Conservation (phyloP, 2,888 invertebrate genomes). For the Drosophila subsilvestris region DNA sequence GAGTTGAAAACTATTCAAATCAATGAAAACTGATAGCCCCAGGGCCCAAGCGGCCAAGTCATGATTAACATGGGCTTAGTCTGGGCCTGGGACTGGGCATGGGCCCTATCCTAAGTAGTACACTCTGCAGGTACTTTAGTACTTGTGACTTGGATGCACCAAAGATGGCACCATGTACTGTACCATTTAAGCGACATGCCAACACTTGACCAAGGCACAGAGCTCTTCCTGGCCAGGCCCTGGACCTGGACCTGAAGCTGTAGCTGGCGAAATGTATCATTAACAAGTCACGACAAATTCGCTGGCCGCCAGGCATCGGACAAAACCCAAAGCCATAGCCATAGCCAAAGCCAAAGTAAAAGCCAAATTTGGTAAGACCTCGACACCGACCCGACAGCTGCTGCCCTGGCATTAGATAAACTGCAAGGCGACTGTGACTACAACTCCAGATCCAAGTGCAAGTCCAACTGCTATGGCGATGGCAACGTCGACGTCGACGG, state of each 20-base stretch:
- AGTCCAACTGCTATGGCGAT: not conserved
- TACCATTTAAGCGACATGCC: constrained; percentile 76
- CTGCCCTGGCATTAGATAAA: constrained; percentile 74
- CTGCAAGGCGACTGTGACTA: constrained; percentile 32
- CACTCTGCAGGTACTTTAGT: constrained; percentile 15
- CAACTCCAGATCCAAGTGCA: constrained; percentile 24
- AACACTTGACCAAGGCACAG: constrained; percentile 68
- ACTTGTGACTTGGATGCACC: constrained; percentile 36
- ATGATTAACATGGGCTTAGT: constrained; percentile 72
- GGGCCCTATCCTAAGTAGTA: constrained; percentile 25
- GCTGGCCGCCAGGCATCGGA: constrained; percentile 29
- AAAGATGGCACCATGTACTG: constrained; percentile 74
- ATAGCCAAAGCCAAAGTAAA: constrained; percentile 71
- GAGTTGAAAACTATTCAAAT: constrained; percentile 68
- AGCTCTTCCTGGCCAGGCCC: constrained; percentile 33
- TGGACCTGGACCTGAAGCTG: constrained; percentile 14
- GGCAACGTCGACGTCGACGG: not conserved
- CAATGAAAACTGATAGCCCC: constrained; percentile 77
- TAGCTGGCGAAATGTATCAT: constrained; percentile 71
- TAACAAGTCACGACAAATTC: constrained; percentile 83
- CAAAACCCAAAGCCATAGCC: not conserved
- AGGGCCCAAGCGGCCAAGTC: constrained; percentile 59
- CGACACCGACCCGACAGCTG: constrained; percentile 38
- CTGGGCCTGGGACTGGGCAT: not conserved
- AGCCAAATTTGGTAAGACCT: constrained; percentile 74